Conservation (phyloP, 2,113 vertebrate species). For the Bos indicus region DNA sequence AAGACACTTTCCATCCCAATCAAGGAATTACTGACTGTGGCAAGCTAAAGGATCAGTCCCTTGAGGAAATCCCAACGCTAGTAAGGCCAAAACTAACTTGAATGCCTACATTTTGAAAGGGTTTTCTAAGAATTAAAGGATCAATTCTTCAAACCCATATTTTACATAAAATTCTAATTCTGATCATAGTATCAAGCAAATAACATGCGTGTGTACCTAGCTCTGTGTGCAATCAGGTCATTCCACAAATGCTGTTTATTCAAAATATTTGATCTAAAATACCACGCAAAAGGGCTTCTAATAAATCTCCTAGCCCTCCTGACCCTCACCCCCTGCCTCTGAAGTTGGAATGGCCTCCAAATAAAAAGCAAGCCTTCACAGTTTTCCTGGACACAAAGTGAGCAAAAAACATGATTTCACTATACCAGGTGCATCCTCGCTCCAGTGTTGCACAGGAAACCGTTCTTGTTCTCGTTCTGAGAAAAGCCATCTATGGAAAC, state of each 20-base stretch:
- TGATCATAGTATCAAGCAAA: constrained; percentile 31
- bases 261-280: constrained; percentile 33
- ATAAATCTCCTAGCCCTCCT: background rate
- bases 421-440: constrained; percentile 93
- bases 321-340: background rate
- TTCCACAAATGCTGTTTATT: background rate
- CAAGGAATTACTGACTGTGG: background rate
- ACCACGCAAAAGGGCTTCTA: background rate
- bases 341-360: background rate
- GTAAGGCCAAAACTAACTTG: background rate
- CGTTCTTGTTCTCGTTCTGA: constrained; percentile 71
- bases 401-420: constrained; percentile 64
- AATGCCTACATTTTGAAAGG: background rate
- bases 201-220: background rate
- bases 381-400: constrained; percentile 27
- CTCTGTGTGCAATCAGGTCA: constrained; percentile 21
- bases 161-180: constrained; percentile 34
- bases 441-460: constrained; percentile 79
- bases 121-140: constrained; percentile 39
- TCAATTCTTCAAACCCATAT: background rate
- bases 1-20: background rate
- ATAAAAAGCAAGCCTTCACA: constrained; percentile 50
- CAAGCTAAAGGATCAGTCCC: background rate
- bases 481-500: constrained; percentile 77
- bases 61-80: constrained; percentile 23